Percentiles rank a stretch among this genome's conserved stretches.
Conservation (phyloP, 2,888 invertebrate species). For the Caenorhabditis panamensis region DNA sequence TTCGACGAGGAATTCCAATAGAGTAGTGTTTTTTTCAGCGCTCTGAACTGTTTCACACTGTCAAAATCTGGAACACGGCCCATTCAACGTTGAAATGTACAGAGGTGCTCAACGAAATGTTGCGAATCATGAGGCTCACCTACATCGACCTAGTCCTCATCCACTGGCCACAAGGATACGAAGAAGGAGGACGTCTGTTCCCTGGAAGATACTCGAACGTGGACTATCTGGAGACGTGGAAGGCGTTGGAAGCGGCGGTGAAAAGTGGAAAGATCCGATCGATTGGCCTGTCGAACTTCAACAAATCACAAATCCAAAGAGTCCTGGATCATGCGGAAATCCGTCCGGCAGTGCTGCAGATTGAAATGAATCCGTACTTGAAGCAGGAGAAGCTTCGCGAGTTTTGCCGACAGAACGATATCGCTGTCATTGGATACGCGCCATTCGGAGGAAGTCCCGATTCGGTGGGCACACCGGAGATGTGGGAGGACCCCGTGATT, state of each 20-base stretch:
- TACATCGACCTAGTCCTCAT: conserved; percentile 79
- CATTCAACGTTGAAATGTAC: conserved; percentile 74
- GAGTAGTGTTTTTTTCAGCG: conserved; percentile 61
- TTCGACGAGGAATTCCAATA: too few species aligned
- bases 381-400: conserved; percentile 86
- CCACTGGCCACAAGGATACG: conserved; percentile 81
- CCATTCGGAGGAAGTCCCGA: conserved; percentile 73
- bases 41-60: conserved; percentile 80
- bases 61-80: conserved; percentile 81
- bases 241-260: conserved; percentile 77
- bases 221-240: conserved; percentile 81
- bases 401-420: conserved; percentile 83
- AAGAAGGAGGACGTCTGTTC: conserved; percentile 76
- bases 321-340: conserved; percentile 85
- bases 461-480: conserved; percentile 39
- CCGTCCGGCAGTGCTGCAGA: conserved; percentile 85
- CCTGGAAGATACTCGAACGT: conserved; percentile 75
- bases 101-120: conserved; percentile 51
- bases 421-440: conserved; percentile 71
- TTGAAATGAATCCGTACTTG: conserved; percentile 88
- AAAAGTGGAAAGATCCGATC: conserved; percentile 71
- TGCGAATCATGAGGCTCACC: conserved; percentile 61
- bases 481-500: conserved; percentile 65
- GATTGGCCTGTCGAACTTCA: conserved; percentile 81
- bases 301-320: conserved; percentile 82